Base-by-base conservation (phyloP, 2,888 invertebrate species). In the Scaeva pyrastri region DNA sequence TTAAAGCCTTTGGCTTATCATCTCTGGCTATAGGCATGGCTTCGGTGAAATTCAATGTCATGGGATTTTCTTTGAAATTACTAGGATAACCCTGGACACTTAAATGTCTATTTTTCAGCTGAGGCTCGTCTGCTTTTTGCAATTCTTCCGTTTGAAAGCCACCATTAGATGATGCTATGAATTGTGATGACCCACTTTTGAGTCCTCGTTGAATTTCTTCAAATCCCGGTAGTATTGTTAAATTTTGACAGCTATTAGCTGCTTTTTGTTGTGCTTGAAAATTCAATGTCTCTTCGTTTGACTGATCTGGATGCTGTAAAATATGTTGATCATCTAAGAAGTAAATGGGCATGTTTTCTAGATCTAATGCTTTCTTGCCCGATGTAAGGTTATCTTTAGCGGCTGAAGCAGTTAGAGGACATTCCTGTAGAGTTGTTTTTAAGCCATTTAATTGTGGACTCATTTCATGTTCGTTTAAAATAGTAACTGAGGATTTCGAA, bases 401-500 rank as follows among this genome's bases (percentile, higher is more conserved):
- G 31, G 2, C 6, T 4, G n/a, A 23, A n/a, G 12, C 11, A 36
- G 2, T 7, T 11, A 6, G n/a, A n/a, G 19, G 31, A 23, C 5
- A 23, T 11, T 68, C 68, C 36, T 23, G n/a, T 41, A 23, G 52
- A 1, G 39, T n/a, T 39, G 2, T 21, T 11, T 11, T 39, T 3
- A 68, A n/a, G n/a, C 14, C 21, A 68, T 68, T 50, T n/a, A 39
- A 11, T 21, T 68, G 39, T 21, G 39, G 21, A 21, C 39, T 68
- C 50, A n/a, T n/a, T n/a, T n/a, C 26, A 39, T 68, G 48, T 4
- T 68, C 68, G 6, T 68, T 68, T 6, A 68, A 7, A 52, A 68
- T 39, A 16, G 68, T 23, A 2, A 68, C n/a, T 8, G 50, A 36
- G 10, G 58, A 39, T 2, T 41, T 41, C 1, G 23, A 62, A 0